These are phyloP conservation scores for Struthio camelus DNA, from an alignment of 2,113 vertebrate species.

Conservation along the genomic window DNA sequence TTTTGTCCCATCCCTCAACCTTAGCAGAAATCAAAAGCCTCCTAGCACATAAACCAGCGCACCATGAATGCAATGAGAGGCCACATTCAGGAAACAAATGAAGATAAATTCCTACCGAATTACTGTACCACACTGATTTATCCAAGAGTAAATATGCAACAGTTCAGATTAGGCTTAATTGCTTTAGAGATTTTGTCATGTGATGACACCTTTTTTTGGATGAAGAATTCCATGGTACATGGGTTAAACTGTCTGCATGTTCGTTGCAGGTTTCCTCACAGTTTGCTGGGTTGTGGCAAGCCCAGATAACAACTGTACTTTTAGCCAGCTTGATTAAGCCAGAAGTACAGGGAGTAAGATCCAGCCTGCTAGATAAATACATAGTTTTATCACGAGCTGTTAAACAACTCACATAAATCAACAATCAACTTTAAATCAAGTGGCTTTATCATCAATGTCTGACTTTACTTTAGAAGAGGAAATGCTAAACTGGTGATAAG, in stretches of 20 bases:
- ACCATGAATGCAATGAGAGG: not conserved
- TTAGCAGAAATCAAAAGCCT: not conserved
- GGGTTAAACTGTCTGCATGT: too few species aligned
- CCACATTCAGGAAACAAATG: not conserved
- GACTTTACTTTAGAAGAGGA: not conserved
- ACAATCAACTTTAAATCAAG: not conserved
- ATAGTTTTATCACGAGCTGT: not conserved
- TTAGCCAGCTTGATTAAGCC: not conserved
- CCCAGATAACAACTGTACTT: not conserved
- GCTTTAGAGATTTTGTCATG: rapidly evolving
- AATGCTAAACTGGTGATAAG: not conserved
- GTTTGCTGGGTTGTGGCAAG: not conserved
- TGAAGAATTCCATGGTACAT: rapidly evolving
- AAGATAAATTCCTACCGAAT: not conserved
- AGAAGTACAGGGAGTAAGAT: not conserved
- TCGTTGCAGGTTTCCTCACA: not conserved
- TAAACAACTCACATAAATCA: not conserved
- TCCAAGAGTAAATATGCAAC: not conserved
- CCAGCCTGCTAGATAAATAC: not conserved
- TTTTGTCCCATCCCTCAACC: not conserved
- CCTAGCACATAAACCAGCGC: not conserved
- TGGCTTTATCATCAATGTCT: not conserved
- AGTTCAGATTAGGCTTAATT: not conserved
- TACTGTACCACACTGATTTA: not conserved
- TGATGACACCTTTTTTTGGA: not conserved